Evolutionary conservation across 2,113 vertebrate genomes (phyloP).

Genomic region (Oryzias melastigma): DNA sequence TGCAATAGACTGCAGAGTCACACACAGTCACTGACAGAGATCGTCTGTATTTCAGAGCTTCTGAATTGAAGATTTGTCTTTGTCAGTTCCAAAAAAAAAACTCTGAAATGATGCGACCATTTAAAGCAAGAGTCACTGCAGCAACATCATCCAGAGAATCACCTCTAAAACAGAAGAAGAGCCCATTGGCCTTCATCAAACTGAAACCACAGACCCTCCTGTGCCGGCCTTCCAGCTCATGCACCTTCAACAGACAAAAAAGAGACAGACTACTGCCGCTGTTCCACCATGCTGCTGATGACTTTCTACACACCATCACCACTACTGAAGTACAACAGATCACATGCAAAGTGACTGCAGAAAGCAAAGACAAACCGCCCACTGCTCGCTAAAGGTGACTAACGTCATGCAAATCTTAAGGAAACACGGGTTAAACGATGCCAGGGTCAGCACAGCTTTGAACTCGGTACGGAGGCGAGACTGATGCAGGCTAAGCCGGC

Average conservation of each 20-base stretch:
- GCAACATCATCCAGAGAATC: slow-evolving; percentile 40
- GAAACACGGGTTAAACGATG: slow-evolving; percentile 32
- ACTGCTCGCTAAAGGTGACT: slow-evolving; percentile 26
- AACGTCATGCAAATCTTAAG: slow-evolving; percentile 50
- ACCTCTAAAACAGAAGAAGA: slow-evolving; percentile 50
- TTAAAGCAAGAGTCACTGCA: slow-evolving; percentile 33
- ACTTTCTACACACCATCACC: slow-evolving; percentile 39
- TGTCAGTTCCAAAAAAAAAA: slow-evolving; percentile 36
- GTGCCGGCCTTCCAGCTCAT: slow-evolving; percentile 62
- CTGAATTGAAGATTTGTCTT: slow-evolving; percentile 23
- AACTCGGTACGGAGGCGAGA: slow-evolving; percentile 35
- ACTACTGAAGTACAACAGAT: slow-evolving; percentile 39
- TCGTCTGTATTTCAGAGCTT: slow-evolving; percentile 64
- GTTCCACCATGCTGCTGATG: slow-evolving; percentile 57
- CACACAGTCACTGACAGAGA: slow-evolving; percentile 20
- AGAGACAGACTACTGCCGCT: slow-evolving; percentile 35
- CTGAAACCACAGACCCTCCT: slow-evolving; percentile 44
- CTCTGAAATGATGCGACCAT: slow-evolving; percentile 61
- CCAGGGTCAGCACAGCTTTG: slow-evolving; percentile 27
- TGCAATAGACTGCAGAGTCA: slow-evolving; percentile 28
- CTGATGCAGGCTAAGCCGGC: slow-evolving; percentile 50
- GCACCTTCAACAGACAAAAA: slow-evolving; percentile 60
- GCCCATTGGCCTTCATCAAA: slow-evolving; percentile 42
- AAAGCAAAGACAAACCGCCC: slow-evolving; percentile 24
- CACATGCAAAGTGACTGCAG: slow-evolving; percentile 58